These are phyloP conservation scores for Callitettix versicolor DNA, from an alignment of 1,140 invertebrate species.

Conservation along the genomic window DNA sequence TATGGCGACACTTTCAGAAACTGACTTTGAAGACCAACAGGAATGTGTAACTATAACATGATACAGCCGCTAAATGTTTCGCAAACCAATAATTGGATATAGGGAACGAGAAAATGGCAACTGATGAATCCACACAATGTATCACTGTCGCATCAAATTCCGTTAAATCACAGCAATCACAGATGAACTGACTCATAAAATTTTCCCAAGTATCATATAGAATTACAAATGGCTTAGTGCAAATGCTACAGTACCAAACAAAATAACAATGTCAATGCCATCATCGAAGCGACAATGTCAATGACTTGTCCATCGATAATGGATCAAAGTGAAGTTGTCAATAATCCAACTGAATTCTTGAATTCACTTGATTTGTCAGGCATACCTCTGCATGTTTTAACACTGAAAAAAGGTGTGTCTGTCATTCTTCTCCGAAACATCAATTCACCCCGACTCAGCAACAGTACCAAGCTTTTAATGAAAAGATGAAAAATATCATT, in stretches of 20 bases:
- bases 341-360: constrained; percentile 32
- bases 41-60: constrained; percentile 27
- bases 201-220: neutral
- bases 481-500: constrained; percentile 28
- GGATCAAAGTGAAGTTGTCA: constrained; percentile 26
- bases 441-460: constrained; percentile 28
- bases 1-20: constrained; percentile 31
- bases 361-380: constrained; percentile 24
- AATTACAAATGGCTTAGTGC: constrained; percentile 17
- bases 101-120: no score
- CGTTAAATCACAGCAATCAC: neutral
- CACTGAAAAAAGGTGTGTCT: constrained; percentile 21
- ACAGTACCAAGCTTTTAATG: constrained; percentile 26
- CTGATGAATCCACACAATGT: no score
- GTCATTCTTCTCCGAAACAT: constrained; percentile 34
- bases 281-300: constrained; percentile 30
- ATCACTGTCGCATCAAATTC: neutral
- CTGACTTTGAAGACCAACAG: constrained; percentile 31
- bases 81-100: constrained; percentile 26
- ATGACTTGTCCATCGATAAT: constrained; percentile 29
- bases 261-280: constrained; percentile 31
- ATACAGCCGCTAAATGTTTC: constrained; percentile 25
- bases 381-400: constrained; percentile 18
- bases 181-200: neutral
- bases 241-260: constrained; percentile 29